Base-by-base conservation (phyloP, 1,140 invertebrate genomes). In the Aphelenchoides besseyi region DNA sequence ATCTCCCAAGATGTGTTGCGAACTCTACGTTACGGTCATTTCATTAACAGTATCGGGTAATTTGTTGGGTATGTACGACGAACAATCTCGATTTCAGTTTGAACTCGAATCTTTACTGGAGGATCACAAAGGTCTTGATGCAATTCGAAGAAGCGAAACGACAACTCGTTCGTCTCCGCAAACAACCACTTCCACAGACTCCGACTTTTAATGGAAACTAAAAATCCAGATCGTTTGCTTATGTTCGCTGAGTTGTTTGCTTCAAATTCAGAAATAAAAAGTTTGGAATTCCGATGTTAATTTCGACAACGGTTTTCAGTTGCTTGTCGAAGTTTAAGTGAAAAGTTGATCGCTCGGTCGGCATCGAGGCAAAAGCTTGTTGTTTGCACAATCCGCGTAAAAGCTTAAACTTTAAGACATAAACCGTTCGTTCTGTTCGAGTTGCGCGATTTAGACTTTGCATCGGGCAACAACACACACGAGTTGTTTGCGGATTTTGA, bases 71-170 rank as follows among this genome's bases (percentile, higher is more conserved):
- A n/a, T n/a, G n/a, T n/a, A n/a, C n/a, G n/a, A n/a, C 9, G n/a
- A 18, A 52, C 3, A 26, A 41, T 59, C 18, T 8, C 12, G 9
- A 18, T 74, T 72, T 59, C 70, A 72, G 71, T n/a, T 28, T 74
- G 0, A 74, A 74, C 41, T 68, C 72, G 3, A 62, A 75, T 55
- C 64, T 74, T 2, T 74, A 74, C 54, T 74, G 73, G 73, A 16
- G 72, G 32, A 74, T 74, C n/a, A 75, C 54, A 55, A 76, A 76
- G 30, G 72, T 74, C 16, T 67, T 74, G 53, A 33, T 75, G 73
- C 70, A 74, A 32, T 74, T 74, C 35, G 72, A 74, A 54, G 73
- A 74, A 54, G 73, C 72, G 5, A 74, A 74, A 36, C 73, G 72
- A 35, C 48, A 75, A 36, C 52, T 73, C 16, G 36, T 66, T 12